Evolutionary conservation across 2,888 invertebrate genomes (phyloP).

Genomic region (Pheosia gnoma): DNA sequence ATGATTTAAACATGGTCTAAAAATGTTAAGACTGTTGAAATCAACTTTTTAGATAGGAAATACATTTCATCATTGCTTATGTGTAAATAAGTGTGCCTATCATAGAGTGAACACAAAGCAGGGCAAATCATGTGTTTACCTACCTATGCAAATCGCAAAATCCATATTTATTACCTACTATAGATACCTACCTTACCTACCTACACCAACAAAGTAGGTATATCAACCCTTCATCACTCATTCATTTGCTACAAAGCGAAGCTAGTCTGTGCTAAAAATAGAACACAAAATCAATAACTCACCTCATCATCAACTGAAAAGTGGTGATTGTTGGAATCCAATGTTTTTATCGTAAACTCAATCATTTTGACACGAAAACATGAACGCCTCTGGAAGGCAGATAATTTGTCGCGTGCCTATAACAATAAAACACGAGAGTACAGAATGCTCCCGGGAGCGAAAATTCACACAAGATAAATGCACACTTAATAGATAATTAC

Average conservation of each 20-base stretch:
- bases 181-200: not conserved
- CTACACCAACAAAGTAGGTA: not conserved
- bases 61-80: no score
- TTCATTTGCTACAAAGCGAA: not conserved
- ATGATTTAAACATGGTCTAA: no score
- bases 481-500: constrained; percentile 23
- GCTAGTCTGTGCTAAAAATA: constrained; percentile 1
- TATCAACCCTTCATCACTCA: not conserved
- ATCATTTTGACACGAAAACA: constrained; percentile 84
- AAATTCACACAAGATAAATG: constrained; percentile 17
- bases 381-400: constrained; percentile 43
- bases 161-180: not conserved
- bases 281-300: constrained; percentile 67
- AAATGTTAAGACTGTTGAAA: no score
- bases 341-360: constrained; percentile 93
- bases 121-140: no score
- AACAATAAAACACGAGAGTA: constrained; percentile 36
- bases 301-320: constrained; percentile 94
- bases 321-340: constrained; percentile 93
- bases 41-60: no score
- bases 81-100: no score
- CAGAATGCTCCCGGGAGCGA: constrained; percentile 12
- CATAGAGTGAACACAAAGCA: no score
- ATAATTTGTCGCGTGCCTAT: constrained; percentile 49
- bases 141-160: not conserved